Evolutionary conservation across 2,797 vertebrate genomes (phyloP).

Genomic region (Platalea minor): DNA sequence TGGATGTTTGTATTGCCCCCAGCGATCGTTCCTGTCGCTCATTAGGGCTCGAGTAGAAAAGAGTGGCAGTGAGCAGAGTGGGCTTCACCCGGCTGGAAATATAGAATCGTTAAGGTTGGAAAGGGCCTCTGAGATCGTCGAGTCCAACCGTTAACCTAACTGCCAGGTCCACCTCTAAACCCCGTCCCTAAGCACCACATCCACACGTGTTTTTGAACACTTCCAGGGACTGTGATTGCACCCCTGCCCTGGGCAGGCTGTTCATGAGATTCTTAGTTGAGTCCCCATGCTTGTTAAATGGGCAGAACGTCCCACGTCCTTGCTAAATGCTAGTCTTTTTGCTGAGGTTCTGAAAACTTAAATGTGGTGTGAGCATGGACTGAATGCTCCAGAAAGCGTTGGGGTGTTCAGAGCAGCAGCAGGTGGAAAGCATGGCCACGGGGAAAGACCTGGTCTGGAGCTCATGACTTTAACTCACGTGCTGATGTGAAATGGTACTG

Average conservation of each 20-base stretch:
- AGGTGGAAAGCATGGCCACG: neutral
- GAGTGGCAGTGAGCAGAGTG: neutral
- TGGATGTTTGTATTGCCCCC: neutral
- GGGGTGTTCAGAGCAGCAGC: neutral
- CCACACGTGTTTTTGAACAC: too few species aligned
- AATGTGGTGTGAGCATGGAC: neutral
- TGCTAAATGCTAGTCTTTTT: neutral
- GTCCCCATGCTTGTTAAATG: neutral
- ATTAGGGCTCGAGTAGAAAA: neutral
- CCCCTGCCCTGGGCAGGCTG: too few species aligned
- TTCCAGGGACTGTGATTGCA: too few species aligned
- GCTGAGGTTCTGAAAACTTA: neutral
- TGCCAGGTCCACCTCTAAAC: too few species aligned
- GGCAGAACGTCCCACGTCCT: neutral
- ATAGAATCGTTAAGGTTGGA: too few species aligned
- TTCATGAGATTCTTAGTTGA: neutral
- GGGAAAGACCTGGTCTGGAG: neutral
- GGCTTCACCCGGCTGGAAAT: neutral
- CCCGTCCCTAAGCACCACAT: too few species aligned
- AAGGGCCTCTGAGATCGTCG: too few species aligned
- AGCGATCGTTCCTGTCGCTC: neutral
- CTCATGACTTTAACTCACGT: fast-evolving
- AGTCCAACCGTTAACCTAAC: too few species aligned
- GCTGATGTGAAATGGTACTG: neutral
- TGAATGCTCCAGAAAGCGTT: neutral